Percentiles rank a stretch among this genome's conserved stretches.
These are phyloP conservation scores for Tipula lateralis DNA, from an alignment of 2,888 invertebrate species.

Conservation along the genomic window DNA sequence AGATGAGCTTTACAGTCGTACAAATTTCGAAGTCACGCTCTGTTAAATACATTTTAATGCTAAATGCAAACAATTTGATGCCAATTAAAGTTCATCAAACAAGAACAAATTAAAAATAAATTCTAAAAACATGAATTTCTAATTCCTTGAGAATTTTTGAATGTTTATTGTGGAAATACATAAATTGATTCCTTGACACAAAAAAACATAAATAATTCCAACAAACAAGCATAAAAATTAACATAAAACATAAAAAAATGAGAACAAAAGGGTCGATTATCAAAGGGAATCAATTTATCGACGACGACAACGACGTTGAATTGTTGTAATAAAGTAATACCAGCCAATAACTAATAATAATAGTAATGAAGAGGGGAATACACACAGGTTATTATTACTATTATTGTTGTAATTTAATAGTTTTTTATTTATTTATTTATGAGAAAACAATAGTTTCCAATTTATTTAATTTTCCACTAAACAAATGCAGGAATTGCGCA, in stretches of 20 bases:
- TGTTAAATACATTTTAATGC: neutral
- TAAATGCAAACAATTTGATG: neutral
- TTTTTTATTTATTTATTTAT: constrained; percentile 4
- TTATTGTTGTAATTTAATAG: constrained; percentile 19
- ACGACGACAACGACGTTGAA: neutral
- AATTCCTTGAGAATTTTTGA: neutral
- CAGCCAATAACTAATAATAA: constrained; percentile 11
- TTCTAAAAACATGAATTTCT: neutral
- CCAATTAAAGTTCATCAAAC: neutral
- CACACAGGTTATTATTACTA: neutral
- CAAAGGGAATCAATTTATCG: constrained; percentile 19
- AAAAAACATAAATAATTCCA: neutral
- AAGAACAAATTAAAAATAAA: neutral
- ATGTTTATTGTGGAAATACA: neutral
- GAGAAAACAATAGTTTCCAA: constrained; percentile 24
- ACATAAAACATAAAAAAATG: constrained; percentile 19
- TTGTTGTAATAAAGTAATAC: neutral
- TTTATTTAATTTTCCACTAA: neutral
- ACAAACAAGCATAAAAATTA: neutral
- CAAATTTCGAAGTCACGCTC: neutral
- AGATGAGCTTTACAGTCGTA: neutral
- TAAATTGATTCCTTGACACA: constrained; percentile 11
- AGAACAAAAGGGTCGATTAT: constrained; percentile 11
- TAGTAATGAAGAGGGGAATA: neutral
- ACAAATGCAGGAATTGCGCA: constrained; percentile 19